Percentiles rank a stretch among this genome's conserved stretches.
These are phyloP conservation scores for Eudasyphora cyanicolor DNA, from an alignment of 2,888 invertebrate genomes.

Conservation along the genomic window DNA sequence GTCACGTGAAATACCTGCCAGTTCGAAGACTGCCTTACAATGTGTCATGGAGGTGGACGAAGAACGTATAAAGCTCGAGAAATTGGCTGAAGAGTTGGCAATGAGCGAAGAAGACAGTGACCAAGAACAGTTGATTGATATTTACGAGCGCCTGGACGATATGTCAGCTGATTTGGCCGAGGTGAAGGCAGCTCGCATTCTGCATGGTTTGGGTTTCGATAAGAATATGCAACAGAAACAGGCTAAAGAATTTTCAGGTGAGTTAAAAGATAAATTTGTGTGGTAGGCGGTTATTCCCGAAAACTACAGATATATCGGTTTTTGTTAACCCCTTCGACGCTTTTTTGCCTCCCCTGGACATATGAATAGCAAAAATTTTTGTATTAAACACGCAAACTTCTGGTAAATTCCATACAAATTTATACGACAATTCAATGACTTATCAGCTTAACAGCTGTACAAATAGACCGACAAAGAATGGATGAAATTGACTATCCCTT, in stretches of 20 bases:
- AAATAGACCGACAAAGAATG: no score
- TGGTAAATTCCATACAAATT: no score
- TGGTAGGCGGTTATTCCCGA: no score
- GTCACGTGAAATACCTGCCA: slow-evolving; percentile 98
- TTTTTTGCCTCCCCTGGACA: no score
- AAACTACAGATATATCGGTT: neutral
- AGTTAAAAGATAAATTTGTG: slow-evolving; percentile 45
- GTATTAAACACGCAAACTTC: no score
- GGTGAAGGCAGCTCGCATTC: slow-evolving; percentile 94
- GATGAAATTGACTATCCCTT: no score
- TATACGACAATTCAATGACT: no score
- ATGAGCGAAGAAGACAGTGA: slow-evolving; percentile 93
- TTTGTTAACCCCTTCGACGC: neutral
- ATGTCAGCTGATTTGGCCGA: slow-evolving; percentile 97
- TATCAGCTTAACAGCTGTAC: no score
- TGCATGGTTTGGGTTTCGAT: slow-evolving; percentile 97
- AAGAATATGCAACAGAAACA: slow-evolving; percentile 91
- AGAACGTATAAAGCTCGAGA: slow-evolving; percentile 94
- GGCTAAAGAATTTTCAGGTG: slow-evolving; percentile 89
- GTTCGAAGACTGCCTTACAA: slow-evolving; percentile 95
- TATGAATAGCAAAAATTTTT: no score
- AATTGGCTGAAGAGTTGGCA: slow-evolving; percentile 93
- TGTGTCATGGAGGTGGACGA: slow-evolving; percentile 99
- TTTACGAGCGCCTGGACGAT: slow-evolving; percentile 98
- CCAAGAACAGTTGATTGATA: slow-evolving; percentile 97